A percentile compares a stretch with the other conserved stretches of the same genome.
Conservation (phyloP, 2,888 invertebrate species). For the Protophormia terraenovae region DNA sequence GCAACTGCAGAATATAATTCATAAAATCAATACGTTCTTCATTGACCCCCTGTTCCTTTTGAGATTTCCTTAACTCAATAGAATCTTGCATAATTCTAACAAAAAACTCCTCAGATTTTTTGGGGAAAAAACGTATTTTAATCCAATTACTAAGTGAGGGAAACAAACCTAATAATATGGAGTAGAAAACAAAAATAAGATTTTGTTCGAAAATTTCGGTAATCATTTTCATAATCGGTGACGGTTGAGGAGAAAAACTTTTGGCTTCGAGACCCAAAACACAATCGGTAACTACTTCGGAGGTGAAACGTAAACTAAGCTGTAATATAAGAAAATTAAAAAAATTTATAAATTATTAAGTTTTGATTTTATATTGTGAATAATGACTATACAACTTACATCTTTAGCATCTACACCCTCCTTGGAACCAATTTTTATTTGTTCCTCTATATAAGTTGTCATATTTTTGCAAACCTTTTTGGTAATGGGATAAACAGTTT, state of each 20-base stretch:
- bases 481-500: conserved; percentile 82
- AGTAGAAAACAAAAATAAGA: conserved; percentile 69
- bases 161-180: conserved; percentile 71
- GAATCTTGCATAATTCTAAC: conserved; percentile 73
- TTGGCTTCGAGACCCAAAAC: conserved; percentile 81
- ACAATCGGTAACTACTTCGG: conserved; percentile 81
- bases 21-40: conserved; percentile 77
- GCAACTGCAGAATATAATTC: conserved; percentile 77
- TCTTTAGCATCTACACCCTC: conserved; percentile 81
- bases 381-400: too few relatives aligned
- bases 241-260: conserved; percentile 77
- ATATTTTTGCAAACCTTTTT: conserved; percentile 80
- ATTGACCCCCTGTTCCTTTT: conserved; percentile 55
- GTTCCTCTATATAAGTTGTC: conserved; percentile 78
- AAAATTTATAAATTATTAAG: neutral
- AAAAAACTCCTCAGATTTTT: conserved; percentile 84
- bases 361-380: too few relatives aligned
- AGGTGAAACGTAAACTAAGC: conserved; percentile 79
- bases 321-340: conserved; percentile 40
- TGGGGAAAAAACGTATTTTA: conserved; percentile 75
- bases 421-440: conserved; percentile 72
- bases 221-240: conserved; percentile 75
- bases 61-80: conserved; percentile 71
- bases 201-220: conserved; percentile 74
- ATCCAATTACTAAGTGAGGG: conserved; percentile 72